Evolutionary conservation across 2,797 vertebrate genomes (phyloP).

Genomic region (Sarcoramphus papa): DNA sequence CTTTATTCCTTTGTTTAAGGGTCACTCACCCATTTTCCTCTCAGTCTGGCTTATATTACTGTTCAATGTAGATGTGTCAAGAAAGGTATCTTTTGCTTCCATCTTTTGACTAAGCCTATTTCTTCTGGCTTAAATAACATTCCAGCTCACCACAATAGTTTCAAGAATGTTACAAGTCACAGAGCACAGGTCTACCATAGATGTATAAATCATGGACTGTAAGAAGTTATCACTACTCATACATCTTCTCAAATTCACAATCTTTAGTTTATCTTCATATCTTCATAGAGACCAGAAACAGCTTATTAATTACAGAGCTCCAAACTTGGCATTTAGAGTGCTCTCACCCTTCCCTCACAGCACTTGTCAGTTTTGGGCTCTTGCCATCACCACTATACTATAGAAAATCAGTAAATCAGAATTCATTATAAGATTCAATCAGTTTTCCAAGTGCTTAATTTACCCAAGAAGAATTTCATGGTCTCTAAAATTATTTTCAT

Average conservation of each 20-base stretch:
- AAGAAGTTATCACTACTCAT: not conserved
- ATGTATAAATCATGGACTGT: not conserved
- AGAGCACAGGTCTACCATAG: not conserved
- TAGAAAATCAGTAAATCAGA: constrained; percentile 61
- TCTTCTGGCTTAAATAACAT: not conserved
- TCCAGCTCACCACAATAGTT: not conserved
- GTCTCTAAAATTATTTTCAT: constrained; percentile 24
- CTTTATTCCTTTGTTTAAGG: not conserved
- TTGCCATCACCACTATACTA: constrained; percentile 54
- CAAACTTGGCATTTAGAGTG: constrained; percentile 50
- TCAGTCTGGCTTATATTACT: not conserved
- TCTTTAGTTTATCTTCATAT: not conserved
- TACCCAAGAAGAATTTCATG: constrained; percentile 36
- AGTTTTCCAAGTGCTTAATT: constrained; percentile 56
- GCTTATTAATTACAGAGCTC: constrained; percentile 52
- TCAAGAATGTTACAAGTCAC: not conserved
- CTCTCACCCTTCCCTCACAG: constrained; percentile 59
- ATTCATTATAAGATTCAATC: constrained; percentile 58
- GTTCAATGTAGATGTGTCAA: not conserved
- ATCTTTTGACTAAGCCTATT: not conserved
- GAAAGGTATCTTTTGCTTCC: not conserved
- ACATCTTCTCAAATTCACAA: not conserved
- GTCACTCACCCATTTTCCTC: not conserved
- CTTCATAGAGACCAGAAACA: constrained; percentile 14
- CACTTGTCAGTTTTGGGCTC: constrained; percentile 60